Evolutionary conservation across 2,797 vertebrate species (phyloP).

Genomic region (Oreonectes daqikongensis): DNA sequence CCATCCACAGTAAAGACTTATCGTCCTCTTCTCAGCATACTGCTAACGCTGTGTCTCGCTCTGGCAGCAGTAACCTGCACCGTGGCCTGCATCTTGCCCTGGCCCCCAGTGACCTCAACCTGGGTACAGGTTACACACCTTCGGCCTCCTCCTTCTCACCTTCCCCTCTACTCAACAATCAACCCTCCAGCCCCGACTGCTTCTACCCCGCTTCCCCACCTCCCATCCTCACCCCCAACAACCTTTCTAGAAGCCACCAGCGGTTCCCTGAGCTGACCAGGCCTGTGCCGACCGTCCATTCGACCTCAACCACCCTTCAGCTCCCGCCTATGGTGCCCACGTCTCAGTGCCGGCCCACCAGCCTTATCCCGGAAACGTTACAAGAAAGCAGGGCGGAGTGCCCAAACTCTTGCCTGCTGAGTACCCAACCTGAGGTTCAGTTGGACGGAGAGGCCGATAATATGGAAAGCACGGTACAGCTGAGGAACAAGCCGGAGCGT

Average conservation of each 20-base stretch:
- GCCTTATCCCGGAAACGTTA: constrained; percentile 76
- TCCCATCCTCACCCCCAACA: constrained; percentile 75
- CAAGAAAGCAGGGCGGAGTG: constrained; percentile 54
- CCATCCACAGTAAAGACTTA: constrained; percentile 87
- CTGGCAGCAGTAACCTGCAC: constrained; percentile 86
- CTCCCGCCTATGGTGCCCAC: constrained; percentile 76
- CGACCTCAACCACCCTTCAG: constrained; percentile 80
- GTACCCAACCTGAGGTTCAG: constrained; percentile 59
- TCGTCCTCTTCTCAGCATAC: constrained; percentile 85
- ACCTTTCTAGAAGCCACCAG: constrained; percentile 71
- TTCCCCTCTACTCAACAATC: constrained; percentile 62
- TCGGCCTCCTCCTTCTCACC: constrained; percentile 77
- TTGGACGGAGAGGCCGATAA: constrained; percentile 52
- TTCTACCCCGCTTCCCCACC: constrained; percentile 62
- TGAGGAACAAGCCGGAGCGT: constrained; percentile 64
- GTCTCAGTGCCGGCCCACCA: constrained; percentile 75
- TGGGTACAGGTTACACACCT: constrained; percentile 86
- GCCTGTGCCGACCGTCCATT: constrained; percentile 75
- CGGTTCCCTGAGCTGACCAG: constrained; percentile 72
- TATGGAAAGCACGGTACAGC: constrained; percentile 59
- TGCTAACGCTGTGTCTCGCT: constrained; percentile 77
- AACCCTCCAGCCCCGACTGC: constrained; percentile 71
- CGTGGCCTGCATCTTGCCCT: constrained; percentile 91
- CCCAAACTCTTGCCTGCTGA: constrained; percentile 62
- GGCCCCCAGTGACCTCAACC: constrained; percentile 86